Conservation (phyloP, 2,888 invertebrate species). For the Dysmachus trigonus region DNA sequence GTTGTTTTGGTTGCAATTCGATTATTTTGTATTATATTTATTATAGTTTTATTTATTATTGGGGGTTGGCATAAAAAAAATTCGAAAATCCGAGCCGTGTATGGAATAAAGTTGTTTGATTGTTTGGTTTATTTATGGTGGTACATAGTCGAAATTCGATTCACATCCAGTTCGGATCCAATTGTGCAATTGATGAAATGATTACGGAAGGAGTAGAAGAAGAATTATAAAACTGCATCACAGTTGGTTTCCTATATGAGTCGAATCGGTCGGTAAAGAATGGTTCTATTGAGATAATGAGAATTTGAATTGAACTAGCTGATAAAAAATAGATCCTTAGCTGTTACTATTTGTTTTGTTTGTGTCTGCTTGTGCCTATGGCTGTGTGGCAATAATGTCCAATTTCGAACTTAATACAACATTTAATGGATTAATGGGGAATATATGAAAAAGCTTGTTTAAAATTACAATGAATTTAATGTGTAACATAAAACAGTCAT, state of each 20-base stretch:
- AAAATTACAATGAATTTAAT: background rate
- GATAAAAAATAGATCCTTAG: constrained; percentile 22
- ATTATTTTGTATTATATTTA: background rate
- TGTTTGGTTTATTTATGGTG: background rate
- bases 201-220: constrained; percentile 44
- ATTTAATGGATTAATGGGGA: background rate
- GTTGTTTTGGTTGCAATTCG: background rate
- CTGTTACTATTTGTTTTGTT: constrained; percentile 11
- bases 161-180: background rate
- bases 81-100: background rate
- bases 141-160: background rate
- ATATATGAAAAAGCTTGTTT: background rate
- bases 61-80: background rate
- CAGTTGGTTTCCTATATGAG: constrained; percentile 64
- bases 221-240: constrained; percentile 57
- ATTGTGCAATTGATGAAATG: background rate
- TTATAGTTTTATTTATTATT: too few relatives aligned
- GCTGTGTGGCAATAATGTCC: background rate
- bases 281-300: constrained; percentile 58
- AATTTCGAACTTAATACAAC: background rate
- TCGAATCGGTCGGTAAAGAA: constrained; percentile 64
- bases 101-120: background rate
- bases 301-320: constrained; percentile 47
- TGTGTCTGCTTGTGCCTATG: background rate
- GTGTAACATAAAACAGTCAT: background rate